Conservation (phyloP, 2,113 vertebrate genomes). For the Haplochromis burtoni region DNA sequence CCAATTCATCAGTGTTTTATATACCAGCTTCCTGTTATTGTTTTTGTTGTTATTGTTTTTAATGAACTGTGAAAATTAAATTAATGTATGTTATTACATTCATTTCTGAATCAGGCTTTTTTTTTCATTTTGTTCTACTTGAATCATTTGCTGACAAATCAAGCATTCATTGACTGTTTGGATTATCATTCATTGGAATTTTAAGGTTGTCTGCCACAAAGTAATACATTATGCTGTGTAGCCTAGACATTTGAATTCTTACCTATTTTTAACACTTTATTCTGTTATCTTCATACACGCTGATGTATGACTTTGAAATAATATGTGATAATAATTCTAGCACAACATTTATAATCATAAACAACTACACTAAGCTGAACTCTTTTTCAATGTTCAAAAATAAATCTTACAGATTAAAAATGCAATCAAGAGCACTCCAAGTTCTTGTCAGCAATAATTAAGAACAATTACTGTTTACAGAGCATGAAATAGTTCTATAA, state of each 20-base stretch:
- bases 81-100: neutral
- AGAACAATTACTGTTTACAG: neutral
- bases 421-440: neutral
- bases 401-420: neutral
- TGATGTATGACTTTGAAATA: neutral
- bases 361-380: neutral
- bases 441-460: neutral
- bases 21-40: neutral
- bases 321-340: neutral
- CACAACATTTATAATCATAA: neutral
- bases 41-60: neutral
- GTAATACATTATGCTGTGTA: neutral
- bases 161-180: neutral
- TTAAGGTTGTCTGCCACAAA: neutral
- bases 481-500: neutral
- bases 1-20: neutral
- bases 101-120: neutral
- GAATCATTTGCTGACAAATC: neutral
- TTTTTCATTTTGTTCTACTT: neutral
- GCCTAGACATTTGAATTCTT: neutral
- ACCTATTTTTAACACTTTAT: neutral
- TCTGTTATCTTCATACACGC: neutral
- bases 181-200: neutral
- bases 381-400: neutral
- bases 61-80: neutral